Conservation (phyloP, 2,888 invertebrate genomes). For the Leptogaster cylindrica region DNA sequence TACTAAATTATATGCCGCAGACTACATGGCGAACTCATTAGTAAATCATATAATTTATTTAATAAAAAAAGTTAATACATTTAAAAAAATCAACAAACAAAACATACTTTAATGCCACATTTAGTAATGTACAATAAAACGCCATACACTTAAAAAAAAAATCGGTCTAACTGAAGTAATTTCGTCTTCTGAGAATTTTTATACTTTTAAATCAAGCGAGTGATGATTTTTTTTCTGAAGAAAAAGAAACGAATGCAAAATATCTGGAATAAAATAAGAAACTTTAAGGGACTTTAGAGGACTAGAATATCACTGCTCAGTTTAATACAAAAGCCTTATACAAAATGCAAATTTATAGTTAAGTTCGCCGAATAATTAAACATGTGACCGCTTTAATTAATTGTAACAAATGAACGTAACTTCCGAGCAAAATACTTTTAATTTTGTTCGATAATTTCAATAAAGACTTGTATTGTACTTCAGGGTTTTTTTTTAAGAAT, state of each 20-base stretch:
- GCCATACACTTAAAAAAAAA: constrained; percentile 26
- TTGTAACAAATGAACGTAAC: constrained; percentile 11
- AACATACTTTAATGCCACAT: constrained; percentile 12
- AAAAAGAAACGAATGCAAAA: too few relatives aligned
- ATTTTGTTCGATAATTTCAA: too few relatives aligned
- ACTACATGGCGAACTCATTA: constrained; percentile 40
- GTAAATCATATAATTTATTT: constrained; percentile 39
- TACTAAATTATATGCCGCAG: constrained; percentile 40
- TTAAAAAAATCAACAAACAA: constrained; percentile 32
- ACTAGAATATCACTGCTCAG: constrained; percentile 27
- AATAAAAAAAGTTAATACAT: constrained; percentile 18
- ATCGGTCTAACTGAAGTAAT: constrained; percentile 31
- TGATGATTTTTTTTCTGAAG: too few relatives aligned
- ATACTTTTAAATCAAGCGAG: constrained; percentile 28
- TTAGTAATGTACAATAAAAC: constrained; percentile 32
- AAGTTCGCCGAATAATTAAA: constrained; percentile 13
- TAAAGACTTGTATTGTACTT: too few relatives aligned
- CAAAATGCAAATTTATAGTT: constrained; percentile 3
- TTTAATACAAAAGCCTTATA: constrained; percentile 30
- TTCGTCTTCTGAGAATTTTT: constrained; percentile 33
- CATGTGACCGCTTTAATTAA: constrained; percentile 19
- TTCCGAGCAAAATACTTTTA: too few relatives aligned
- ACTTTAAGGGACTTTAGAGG: constrained; percentile 22
- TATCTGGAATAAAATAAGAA: too few relatives aligned
- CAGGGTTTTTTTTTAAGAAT: too few relatives aligned